Base-by-base conservation (phyloP, 2,113 vertebrate species). In the Megaptera novaeangliae region DNA sequence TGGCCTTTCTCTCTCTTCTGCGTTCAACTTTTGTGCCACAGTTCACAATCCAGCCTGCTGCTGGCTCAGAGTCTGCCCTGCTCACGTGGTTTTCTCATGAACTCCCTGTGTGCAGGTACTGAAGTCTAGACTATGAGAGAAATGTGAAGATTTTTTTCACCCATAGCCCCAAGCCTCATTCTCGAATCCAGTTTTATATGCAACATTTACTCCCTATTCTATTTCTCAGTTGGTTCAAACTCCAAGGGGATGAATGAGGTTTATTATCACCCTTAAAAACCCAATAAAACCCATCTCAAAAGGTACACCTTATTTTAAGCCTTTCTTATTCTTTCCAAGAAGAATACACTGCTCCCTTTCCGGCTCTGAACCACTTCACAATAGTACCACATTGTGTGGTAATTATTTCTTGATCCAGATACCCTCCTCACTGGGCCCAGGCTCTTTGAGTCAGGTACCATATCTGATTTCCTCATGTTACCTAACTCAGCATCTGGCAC, bases 141-240 rank as follows among this genome's bases (percentile, higher is more conserved):
- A 80, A 77, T 12, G 5, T 27, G 59, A 52, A 7, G 29, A 12
- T 14, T 44, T 31, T 57, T 61, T 63, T 46, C 44, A 12, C 3
- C 34, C 59, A 25, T 0, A 59, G 57, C 23, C 61, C 39, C 34
- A 21, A 15, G 27, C 5, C n/a, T 77, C 52, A 39, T 94, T 63
- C 49, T 75, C 15, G 3, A n/a, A 74, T 75, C 61, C 46, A 57
- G 31, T 25, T 55, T 88, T 34, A 29, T 20, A 13, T 2, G 49
- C 25, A 10, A 4, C 59, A 31, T 86, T 90, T 27, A 39, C 41
- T 55, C 17, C 41, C 31, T 61, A 31, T n/a, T 75, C n/a, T 57
- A n/a, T 57, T 88, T 71, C 46, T 92, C 68, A 68, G 27, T 39
- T 81, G 34, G 14, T 85, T 89, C 49, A 75, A 11, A 74, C 66